A percentile compares a stretch with the other conserved stretches of the same genome.
phyloP scores from a whole-genome alignment of 2,113 vertebrate genomes.

The Plectropomus leopardus region DNA sequence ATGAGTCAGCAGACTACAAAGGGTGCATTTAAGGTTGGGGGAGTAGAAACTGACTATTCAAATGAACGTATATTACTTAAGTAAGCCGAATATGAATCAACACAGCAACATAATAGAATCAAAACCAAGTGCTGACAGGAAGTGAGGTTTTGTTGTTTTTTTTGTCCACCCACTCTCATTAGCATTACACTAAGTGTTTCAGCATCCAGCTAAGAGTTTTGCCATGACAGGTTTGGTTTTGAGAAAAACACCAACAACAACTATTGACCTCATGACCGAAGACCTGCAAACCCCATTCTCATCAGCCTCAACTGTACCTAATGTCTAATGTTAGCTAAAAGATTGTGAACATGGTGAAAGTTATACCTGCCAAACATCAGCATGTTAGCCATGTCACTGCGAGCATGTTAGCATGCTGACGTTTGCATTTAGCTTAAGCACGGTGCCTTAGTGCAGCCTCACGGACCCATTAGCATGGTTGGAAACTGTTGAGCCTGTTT shows the following conservation, averaged over 20 bases:
- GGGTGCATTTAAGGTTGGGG: no score
- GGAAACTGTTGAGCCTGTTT: not conserved
- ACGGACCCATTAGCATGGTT: not conserved
- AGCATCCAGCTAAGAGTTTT: no score
- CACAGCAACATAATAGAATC: not conserved
- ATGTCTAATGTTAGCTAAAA: no score
- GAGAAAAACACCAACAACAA: no score
- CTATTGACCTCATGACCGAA: no score
- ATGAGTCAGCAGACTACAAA: no score
- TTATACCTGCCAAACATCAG: not conserved
- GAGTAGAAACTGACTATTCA: no score
- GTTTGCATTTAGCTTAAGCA: not conserved
- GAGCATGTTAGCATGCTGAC: not conserved
- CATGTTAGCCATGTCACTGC: not conserved
- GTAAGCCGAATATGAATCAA: no score
- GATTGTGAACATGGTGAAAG: not conserved
- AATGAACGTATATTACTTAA: no score
- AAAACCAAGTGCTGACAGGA: not conserved
- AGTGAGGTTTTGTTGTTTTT: no score
- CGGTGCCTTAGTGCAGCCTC: not conserved
- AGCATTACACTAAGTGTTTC: not conserved
- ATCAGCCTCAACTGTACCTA: not conserved
- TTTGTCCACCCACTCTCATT: not conserved
- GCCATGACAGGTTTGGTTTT: not conserved
- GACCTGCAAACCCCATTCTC: not conserved